Evolutionary conservation across 1,140 invertebrate genomes (phyloP), one percentile per base, ranked within the genome.

Genomic region (Brachionus rotundiformis): DNA sequence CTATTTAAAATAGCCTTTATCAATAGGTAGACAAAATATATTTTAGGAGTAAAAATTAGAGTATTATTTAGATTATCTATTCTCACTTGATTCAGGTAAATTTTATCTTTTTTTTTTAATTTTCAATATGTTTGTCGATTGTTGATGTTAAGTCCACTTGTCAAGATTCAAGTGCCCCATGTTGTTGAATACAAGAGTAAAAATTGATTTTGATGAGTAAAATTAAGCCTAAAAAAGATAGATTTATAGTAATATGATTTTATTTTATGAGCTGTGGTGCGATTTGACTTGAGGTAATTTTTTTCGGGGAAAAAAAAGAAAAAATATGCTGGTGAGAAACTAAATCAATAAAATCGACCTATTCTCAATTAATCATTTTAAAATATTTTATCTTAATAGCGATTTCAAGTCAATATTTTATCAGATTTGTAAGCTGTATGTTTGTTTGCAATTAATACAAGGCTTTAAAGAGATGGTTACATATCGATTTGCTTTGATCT

Each of bases 181-280:
- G n/a, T 54, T 8, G 47, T 19, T 7, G n/a, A 54, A 54, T 54
- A 54, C 23, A 54, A 54, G 23, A 54, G 23, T 49, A 8, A 54
- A 54, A 54, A 19, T 54, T 54, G 47, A 54, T 54, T 54, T 54
- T 54, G 47, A 54, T 54, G 47, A 54, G 47, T 54, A 54, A 54
- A 54, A 54, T 7, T 39, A 6, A 11, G 36, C 3, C 19, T 54
- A n/a, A 54, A 54, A 54, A 19, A 54, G 47, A 54, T 54, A 54
- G 0, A 54, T 54, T 54, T 49, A n/a, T n/a, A n/a, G n/a, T n/a
- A n/a, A n/a, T n/a, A n/a, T n/a, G n/a, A n/a, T n/a, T n/a, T n/a
- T n/a, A n/a, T n/a, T n/a, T n/a, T n/a, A 54, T 54, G 47, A 54
- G 47, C 47, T 39, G 13, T 39, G 36, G 36, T 11, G 4, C 47